phyloP scores from a whole-genome alignment of 2,113 vertebrate genomes.

The Oxyruncus cristatus region DNA sequence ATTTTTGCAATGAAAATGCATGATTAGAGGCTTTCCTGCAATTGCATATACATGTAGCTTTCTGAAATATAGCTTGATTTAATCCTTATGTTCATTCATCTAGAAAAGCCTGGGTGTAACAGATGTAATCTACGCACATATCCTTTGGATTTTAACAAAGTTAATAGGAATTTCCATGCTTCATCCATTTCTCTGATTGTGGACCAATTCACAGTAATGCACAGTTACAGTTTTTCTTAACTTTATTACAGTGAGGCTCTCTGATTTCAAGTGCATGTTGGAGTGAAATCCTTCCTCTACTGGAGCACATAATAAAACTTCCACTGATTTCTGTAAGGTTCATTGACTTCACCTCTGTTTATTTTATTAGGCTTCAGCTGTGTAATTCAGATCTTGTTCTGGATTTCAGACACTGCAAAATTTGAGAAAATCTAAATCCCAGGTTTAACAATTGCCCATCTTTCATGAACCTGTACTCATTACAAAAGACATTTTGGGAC shows the following conservation, averaged over 20 bases:
- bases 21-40: neutral
- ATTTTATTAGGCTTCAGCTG: neutral
- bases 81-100: neutral
- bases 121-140: neutral
- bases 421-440: neutral
- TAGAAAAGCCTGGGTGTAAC: neutral
- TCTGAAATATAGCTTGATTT: conserved; percentile 5
- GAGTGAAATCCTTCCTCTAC: neutral
- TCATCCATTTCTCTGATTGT: neutral
- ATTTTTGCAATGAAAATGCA: neutral
- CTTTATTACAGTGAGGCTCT: neutral
- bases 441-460: neutral
- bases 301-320: neutral
- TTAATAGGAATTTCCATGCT: neutral
- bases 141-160: neutral
- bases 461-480: neutral
- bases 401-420: neutral
- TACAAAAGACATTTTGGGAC: neutral
- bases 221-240: neutral
- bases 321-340: neutral
- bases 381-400: neutral
- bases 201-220: neutral
- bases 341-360: neutral
- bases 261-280: neutral
- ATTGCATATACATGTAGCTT: neutral